A percentile compares a stretch with the other conserved stretches of the same genome.
These are phyloP conservation scores for Anoplophora glabripennis DNA, from an alignment of 1,140 invertebrate genomes.

Conservation along the genomic window DNA sequence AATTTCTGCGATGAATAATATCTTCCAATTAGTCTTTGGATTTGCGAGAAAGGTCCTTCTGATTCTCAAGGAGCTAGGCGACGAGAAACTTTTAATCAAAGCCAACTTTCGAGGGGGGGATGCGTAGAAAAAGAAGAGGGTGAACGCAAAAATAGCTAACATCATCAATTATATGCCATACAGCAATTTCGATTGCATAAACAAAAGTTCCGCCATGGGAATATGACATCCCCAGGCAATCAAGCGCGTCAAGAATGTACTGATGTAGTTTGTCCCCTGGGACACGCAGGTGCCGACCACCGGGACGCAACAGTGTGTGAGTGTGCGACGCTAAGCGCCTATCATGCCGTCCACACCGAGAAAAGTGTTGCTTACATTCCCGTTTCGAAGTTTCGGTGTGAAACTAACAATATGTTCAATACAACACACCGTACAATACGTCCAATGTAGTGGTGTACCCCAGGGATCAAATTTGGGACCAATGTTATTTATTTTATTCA, in stretches of 20 bases:
- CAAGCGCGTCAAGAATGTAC: slow-evolving; percentile 23
- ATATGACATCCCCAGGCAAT: slow-evolving; percentile 22
- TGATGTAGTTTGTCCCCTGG: slow-evolving; percentile 19
- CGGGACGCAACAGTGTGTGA: slow-evolving; percentile 24
- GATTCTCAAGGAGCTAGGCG: no score
- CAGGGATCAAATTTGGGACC: no score
- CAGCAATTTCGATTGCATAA: slow-evolving; percentile 11
- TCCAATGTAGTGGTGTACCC: no score
- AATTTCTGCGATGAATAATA: no score
- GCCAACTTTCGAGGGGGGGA: no score
- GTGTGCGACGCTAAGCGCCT: neutral
- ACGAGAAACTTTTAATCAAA: no score
- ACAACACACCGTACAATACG: no score
- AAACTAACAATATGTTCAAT: no score
- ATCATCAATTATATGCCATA: slow-evolving; percentile 6
- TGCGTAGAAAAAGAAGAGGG: no score
- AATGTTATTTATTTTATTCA: no score
- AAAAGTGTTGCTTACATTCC: neutral
- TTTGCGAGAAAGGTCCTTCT: no score
- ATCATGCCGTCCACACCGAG: neutral
- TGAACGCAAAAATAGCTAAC: slow-evolving; percentile 11
- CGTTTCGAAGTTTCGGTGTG: neutral
- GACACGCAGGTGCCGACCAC: slow-evolving; percentile 14
- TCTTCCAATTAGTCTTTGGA: no score
- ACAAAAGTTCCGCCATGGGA: slow-evolving; percentile 24